phyloP scores from a whole-genome alignment of 2,888 invertebrate species.

The Clostera curtula region DNA sequence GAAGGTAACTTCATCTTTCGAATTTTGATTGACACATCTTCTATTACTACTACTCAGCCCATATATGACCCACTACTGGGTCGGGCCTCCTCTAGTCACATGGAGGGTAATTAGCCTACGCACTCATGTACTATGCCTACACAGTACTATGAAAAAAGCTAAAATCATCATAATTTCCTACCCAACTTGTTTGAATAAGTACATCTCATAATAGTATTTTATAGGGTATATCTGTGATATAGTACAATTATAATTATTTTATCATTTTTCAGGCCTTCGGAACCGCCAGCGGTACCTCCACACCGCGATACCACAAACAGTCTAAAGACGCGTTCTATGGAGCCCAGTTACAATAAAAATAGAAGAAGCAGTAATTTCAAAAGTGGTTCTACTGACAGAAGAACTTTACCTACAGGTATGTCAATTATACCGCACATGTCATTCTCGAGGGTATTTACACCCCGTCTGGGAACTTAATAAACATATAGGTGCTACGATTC shows the following conservation, averaged over 20 bases:
- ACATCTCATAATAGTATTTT: constrained; percentile 2
- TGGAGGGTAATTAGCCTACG: no score
- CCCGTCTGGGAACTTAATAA: no score
- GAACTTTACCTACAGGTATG: constrained; percentile 84
- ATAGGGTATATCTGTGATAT: neutral
- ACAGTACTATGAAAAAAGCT: no score
- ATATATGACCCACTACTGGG: no score
- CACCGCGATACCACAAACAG: constrained; percentile 82
- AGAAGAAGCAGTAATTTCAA: constrained; percentile 72
- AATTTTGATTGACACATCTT: constrained; percentile 1
- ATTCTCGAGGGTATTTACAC: no score
- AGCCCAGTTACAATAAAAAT: constrained; percentile 82
- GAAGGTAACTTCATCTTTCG: constrained; percentile 42
- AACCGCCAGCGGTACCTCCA: constrained; percentile 83
- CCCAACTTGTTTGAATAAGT: no score
- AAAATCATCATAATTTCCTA: no score
- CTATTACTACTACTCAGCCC: no score
- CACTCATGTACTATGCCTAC: no score
- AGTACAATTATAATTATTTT: constrained; percentile 1
- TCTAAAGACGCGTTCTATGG: constrained; percentile 90
- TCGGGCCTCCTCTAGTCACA: no score
- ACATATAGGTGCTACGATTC: neutral
- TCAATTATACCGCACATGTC: neutral
- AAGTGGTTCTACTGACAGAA: constrained; percentile 78
- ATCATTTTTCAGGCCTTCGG: constrained; percentile 51